Percentiles rank a stretch among this genome's conserved stretches.
phyloP scores from a whole-genome alignment of 2,797 vertebrate species.

The Sternarchorhynchus goeldii region DNA sequence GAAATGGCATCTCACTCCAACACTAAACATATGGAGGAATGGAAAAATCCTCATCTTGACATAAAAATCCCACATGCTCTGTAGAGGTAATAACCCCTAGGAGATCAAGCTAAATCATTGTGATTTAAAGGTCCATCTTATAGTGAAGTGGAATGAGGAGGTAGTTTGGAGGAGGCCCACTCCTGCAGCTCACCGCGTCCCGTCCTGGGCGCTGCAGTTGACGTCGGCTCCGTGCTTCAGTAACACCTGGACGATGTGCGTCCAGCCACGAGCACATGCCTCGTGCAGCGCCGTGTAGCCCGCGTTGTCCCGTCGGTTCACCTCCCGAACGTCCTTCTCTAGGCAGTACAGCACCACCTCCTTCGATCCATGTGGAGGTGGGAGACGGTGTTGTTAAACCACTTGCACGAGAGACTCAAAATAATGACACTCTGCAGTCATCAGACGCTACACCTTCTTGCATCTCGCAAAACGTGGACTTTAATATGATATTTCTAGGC shows the following conservation, averaged over 20 bases:
- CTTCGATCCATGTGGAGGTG: slow-evolving; percentile 64
- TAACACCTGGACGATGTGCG: slow-evolving; percentile 90
- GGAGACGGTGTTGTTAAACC: not conserved
- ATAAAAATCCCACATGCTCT: not conserved
- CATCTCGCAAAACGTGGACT: not conserved
- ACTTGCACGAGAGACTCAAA: not conserved
- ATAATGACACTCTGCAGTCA: too few species aligned
- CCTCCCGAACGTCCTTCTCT: slow-evolving; percentile 91
- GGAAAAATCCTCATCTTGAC: not conserved
- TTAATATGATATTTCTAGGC: too few species aligned
- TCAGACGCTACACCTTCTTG: too few species aligned
- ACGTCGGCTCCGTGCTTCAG: slow-evolving; percentile 94
- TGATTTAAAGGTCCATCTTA: not conserved
- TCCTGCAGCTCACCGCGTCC: slow-evolving; percentile 83
- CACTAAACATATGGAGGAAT: too few species aligned
- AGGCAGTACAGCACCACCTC: slow-evolving; percentile 97
- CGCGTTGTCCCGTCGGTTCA: slow-evolving; percentile 95
- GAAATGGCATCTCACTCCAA: too few species aligned
- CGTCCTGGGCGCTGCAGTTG: slow-evolving; percentile 97
- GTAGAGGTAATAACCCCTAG: too few species aligned
- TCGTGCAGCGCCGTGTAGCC: slow-evolving; percentile 97
- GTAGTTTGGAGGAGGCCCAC: too few species aligned
- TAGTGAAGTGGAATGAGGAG: not conserved
- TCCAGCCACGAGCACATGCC: slow-evolving; percentile 93
- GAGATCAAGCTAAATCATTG: not conserved